Evolutionary conservation across 2,113 vertebrate species (phyloP).

Genomic region (Phyllostomus hastatus): DNA sequence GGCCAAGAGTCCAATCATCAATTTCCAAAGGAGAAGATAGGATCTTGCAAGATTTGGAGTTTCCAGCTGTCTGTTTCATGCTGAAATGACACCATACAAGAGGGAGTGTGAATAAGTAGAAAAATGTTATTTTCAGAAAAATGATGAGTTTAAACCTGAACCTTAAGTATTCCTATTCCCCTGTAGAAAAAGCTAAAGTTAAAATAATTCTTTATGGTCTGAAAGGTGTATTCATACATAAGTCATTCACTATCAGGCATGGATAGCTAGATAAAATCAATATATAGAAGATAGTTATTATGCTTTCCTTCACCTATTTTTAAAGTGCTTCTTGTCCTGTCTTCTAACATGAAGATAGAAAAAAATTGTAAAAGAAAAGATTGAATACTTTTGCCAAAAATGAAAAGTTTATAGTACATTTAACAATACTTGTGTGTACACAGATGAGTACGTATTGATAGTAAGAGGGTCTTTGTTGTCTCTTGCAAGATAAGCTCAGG

Average conservation of each 20-base stretch:
- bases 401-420: not conserved
- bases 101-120: not conserved
- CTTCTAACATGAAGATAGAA: not conserved
- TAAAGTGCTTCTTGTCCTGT: not conserved
- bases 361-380: not conserved
- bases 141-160: not conserved
- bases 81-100: conserved; percentile 13
- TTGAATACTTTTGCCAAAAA: not conserved
- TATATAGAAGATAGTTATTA: not conserved
- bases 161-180: not conserved
- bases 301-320: not conserved
- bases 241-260: not conserved
- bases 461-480: not conserved
- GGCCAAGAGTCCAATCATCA: not conserved
- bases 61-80: conserved; percentile 12
- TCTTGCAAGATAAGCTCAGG: not conserved
- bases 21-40: conserved; percentile 22
- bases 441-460: not conserved
- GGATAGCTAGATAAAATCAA: not conserved
- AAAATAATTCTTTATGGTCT: conserved; percentile 28
- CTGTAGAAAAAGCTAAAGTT: not conserved
- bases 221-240: not conserved
- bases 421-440: not conserved
- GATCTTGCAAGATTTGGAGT: not conserved
- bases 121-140: conserved; percentile 28